Percentiles rank a stretch among this genome's conserved stretches.
Evolutionary conservation across 2,888 invertebrate genomes (phyloP).

Genomic region (Seladonia tumulorum): DNA sequence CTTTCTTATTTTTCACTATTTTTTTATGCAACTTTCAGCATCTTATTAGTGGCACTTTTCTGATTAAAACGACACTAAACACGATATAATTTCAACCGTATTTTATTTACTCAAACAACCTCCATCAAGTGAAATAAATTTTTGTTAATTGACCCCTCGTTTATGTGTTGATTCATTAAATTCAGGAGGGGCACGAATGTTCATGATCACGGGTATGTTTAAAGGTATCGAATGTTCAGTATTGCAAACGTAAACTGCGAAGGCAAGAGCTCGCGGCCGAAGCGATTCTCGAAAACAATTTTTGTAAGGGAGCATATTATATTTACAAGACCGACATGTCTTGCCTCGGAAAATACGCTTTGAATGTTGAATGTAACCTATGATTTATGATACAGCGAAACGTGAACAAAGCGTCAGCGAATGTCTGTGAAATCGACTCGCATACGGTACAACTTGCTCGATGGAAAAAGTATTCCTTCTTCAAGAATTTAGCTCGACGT

Average conservation of each 20-base stretch:
- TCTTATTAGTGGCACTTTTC: no score
- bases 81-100: no score
- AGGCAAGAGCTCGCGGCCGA: no score
- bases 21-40: no score
- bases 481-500: constrained; percentile 1
- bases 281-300: constrained; percentile 4
- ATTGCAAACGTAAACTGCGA: background rate
- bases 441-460: background rate
- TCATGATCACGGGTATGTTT: no score
- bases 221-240: background rate
- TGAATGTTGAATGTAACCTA: constrained; percentile 17
- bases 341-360: constrained; percentile 6
- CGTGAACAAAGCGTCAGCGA: constrained; percentile 19
- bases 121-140: no score
- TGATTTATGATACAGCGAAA: constrained; percentile 6
- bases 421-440: background rate
- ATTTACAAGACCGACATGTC: constrained; percentile 10
- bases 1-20: no score
- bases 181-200: no score
- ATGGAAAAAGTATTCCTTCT: constrained; percentile 15
- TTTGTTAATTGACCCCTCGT: no score
- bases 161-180: no score
- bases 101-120: no score
- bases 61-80: no score
- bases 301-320: background rate